Percentiles rank a stretch among this genome's conserved stretches.
Evolutionary conservation across 2,797 vertebrate species (phyloP).

Genomic region (Falco concolor): DNA sequence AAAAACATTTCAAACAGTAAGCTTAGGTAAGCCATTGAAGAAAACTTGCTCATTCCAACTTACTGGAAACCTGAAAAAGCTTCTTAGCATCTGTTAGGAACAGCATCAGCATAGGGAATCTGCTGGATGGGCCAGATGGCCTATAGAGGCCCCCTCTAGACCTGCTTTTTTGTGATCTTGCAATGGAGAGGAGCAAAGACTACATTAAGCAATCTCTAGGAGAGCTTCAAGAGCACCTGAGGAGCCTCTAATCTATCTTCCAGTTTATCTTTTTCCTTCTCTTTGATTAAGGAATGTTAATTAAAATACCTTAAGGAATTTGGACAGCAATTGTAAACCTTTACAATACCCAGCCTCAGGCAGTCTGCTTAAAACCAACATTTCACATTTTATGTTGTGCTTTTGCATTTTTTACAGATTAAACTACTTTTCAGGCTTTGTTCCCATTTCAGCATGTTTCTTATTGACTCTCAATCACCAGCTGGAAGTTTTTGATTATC

Average conservation of each 20-base stretch:
- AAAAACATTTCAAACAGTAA: neutral
- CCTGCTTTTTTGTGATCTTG: neutral
- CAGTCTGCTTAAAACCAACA: neutral
- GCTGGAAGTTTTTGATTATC: neutral
- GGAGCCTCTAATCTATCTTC: neutral
- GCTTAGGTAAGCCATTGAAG: neutral
- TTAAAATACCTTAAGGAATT: neutral
- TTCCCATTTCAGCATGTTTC: neutral
- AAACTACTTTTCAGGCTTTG: neutral
- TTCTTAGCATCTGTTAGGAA: neutral
- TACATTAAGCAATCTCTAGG: neutral
- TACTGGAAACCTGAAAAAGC: neutral
- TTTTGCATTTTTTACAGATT: neutral
- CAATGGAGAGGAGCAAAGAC: neutral
- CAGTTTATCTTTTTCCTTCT: conserved; percentile 11
- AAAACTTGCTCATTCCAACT: neutral
- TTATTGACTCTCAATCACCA: neutral
- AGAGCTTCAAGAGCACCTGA: neutral
- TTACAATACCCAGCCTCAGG: neutral
- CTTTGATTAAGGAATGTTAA: neutral
- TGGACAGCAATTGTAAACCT: neutral
- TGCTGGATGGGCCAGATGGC: neutral
- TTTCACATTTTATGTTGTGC: neutral
- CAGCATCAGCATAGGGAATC: neutral
- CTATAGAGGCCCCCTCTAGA: neutral